A percentile compares a stretch with the other conserved stretches of the same genome.
phyloP scores from a whole-genome alignment of 1,140 invertebrate species.

The Dryas iulia region DNA sequence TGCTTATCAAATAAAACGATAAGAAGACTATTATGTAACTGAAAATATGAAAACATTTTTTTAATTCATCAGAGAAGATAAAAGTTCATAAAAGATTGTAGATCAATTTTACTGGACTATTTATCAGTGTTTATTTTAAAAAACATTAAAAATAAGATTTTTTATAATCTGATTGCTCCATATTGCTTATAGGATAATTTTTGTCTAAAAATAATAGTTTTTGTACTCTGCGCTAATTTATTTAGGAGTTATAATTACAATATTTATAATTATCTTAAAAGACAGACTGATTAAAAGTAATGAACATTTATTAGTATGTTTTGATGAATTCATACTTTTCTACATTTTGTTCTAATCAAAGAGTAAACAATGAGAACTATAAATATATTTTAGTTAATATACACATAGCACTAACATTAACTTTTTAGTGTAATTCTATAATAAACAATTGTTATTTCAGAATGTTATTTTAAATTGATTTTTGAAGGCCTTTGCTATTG shows the following conservation, averaged over 20 bases:
- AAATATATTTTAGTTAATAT: too few species aligned
- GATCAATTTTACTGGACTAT: neutral
- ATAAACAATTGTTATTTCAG: too few species aligned
- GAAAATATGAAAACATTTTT: neutral
- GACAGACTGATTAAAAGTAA: neutral
- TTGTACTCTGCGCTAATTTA: neutral
- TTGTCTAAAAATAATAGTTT: too few species aligned
- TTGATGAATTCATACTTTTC: neutral
- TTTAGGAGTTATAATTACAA: neutral
- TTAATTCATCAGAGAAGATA: neutral
- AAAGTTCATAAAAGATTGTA: neutral
- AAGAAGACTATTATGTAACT: neutral
- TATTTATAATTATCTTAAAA: neutral
- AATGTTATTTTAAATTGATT: too few species aligned
- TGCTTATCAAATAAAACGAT: neutral
- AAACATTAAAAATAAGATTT: neutral
- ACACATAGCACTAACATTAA: too few species aligned
- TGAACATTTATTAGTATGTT: neutral
- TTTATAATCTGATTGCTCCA: neutral
- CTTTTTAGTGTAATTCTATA: too few species aligned
- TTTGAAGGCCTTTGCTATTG: too few species aligned
- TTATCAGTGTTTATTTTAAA: neutral
- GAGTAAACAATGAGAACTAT: neutral
- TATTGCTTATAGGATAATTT: neutral
- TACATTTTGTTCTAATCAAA: conserved; percentile 3